Conservation (phyloP, 2,113 vertebrate genomes). For the Phrynosoma platyrhinos region DNA sequence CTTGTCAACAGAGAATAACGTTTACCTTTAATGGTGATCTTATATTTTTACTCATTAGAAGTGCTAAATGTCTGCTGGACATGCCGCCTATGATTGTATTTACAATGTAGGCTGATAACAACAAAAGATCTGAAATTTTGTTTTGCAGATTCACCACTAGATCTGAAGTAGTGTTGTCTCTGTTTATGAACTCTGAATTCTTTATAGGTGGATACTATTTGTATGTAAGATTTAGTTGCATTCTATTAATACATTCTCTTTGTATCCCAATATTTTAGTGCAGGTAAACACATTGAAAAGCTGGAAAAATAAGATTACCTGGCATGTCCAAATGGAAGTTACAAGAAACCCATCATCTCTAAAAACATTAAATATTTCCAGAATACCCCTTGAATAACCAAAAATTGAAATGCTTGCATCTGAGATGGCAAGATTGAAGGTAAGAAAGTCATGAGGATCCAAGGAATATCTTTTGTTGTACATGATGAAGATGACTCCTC, state of each 20-base stretch:
- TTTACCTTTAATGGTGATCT: too few species aligned
- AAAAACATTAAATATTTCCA: conserved; percentile 58
- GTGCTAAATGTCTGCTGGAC: neutral
- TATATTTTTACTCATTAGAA: neutral
- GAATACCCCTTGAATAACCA: conserved; percentile 44
- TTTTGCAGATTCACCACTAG: neutral
- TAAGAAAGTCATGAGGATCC: conserved; percentile 49
- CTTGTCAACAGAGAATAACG: too few species aligned
- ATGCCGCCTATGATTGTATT: too few species aligned
- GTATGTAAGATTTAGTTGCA: neutral
- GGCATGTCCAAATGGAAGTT: conserved; percentile 46
- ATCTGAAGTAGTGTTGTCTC: neutral
- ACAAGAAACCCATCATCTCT: conserved; percentile 46
- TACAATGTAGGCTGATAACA: too few species aligned
- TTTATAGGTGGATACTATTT: neutral
- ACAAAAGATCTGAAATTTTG: too few species aligned
- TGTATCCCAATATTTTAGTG: neutral
- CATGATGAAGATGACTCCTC: conserved; percentile 50
- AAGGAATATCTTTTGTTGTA: conserved; percentile 39
- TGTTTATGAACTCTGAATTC: neutral
- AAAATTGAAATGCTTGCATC: conserved; percentile 47
- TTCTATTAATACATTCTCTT: too few species aligned
- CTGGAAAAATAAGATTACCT: conserved; percentile 25
- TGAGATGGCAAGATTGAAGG: conserved; percentile 48
- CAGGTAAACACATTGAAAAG: neutral